A percentile compares a stretch with the other conserved stretches of the same genome.
These are phyloP conservation scores for Ophion ellenae DNA, from an alignment of 2,888 invertebrate species.

Conservation along the genomic window DNA sequence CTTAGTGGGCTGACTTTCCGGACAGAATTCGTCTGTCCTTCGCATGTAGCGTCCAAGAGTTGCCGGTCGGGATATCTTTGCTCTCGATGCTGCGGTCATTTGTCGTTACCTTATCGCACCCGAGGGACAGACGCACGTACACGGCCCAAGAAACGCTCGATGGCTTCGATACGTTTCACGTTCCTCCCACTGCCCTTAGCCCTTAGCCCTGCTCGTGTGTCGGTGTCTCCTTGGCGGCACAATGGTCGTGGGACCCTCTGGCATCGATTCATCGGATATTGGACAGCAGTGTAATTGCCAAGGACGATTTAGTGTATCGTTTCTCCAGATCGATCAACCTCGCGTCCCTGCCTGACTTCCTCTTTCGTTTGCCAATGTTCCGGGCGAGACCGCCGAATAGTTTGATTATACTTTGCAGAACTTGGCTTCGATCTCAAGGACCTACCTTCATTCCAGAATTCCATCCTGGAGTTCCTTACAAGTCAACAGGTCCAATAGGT, in stretches of 20 bases:
- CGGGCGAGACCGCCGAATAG: conserved; percentile 24
- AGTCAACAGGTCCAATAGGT: conserved; percentile 11
- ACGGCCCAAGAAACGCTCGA: conserved; percentile 42
- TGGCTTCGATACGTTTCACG: conserved; percentile 62
- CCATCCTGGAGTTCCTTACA: neutral
- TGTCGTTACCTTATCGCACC: conserved; percentile 83
- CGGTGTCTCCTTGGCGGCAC: conserved; percentile 22
- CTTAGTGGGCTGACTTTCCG: conserved; percentile 82
- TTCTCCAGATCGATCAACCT: conserved; percentile 45
- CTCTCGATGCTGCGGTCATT: conserved; percentile 79
- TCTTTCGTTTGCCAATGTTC: conserved; percentile 45
- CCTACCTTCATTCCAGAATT: conserved; percentile 8
- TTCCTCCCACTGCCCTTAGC: conserved; percentile 16
- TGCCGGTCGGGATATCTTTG: conserved; percentile 57
- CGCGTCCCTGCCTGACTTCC: conserved; percentile 19
- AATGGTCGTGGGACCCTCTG: conserved; percentile 30
- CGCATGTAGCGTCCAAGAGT: conserved; percentile 19
- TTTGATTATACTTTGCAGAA: conserved; percentile 3
- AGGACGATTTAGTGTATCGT: conserved; percentile 61
- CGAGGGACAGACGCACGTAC: conserved; percentile 75
- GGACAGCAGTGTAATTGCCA: conserved; percentile 62
- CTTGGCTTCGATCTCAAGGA: neutral
- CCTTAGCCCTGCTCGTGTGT: conserved; percentile 20
- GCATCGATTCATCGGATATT: conserved; percentile 46
- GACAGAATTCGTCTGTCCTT: conserved; percentile 78